These are phyloP conservation scores for Boloria selene DNA, from an alignment of 2,888 invertebrate species.

Conservation along the genomic window DNA sequence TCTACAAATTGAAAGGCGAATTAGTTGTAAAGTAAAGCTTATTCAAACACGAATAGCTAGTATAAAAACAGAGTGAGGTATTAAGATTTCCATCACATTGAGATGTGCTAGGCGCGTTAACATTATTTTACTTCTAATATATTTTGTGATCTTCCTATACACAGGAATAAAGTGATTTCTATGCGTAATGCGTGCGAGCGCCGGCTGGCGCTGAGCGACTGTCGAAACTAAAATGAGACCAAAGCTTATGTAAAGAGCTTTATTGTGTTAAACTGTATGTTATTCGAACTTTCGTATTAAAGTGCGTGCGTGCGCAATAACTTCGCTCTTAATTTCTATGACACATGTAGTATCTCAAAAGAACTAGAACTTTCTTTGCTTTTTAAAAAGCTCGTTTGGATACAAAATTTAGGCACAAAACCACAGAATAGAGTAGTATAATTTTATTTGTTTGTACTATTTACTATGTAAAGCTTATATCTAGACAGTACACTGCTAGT, in stretches of 20 bases:
- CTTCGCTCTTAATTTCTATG: slow-evolving; percentile 1
- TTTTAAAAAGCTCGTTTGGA: too few species aligned
- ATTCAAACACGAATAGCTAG: too few species aligned
- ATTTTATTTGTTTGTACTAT: too few species aligned
- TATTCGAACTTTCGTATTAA: slow-evolving; percentile 1
- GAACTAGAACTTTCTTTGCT: background rate
- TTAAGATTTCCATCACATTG: too few species aligned
- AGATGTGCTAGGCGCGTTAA: background rate
- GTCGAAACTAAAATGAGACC: background rate
- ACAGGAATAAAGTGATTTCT: slow-evolving; percentile 10
- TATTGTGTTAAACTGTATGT: slow-evolving; percentile 14
- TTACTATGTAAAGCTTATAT: too few species aligned
- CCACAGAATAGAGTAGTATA: too few species aligned
- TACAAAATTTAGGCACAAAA: too few species aligned
- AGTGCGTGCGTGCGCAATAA: background rate
- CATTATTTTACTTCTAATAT: background rate
- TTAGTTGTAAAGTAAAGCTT: too few species aligned
- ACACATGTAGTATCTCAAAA: background rate
- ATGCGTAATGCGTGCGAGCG: slow-evolving; percentile 17
- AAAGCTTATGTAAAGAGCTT: slow-evolving; percentile 13
- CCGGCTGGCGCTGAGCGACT: slow-evolving; percentile 10
- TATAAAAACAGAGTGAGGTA: too few species aligned
- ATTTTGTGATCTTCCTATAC: background rate
- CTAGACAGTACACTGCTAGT: background rate
- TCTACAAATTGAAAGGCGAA: too few species aligned